Percentiles rank a stretch among this genome's conserved stretches.
Evolutionary conservation across 2,888 invertebrate genomes (phyloP).

Genomic region (Plagodis pulveraria): DNA sequence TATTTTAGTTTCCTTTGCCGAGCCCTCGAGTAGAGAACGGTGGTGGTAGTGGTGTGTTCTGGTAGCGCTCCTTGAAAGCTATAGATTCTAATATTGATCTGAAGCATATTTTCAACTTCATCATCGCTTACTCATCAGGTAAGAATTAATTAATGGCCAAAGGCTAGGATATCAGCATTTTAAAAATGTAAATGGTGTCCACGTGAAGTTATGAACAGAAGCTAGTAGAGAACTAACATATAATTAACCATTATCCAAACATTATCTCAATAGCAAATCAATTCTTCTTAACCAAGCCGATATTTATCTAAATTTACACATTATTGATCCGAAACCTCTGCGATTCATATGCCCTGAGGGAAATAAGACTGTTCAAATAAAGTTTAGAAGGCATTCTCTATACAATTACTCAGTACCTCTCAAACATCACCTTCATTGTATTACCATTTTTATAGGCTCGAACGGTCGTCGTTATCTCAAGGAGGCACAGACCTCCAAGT

Average conservation of each 20-base stretch:
- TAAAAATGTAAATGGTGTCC: background rate
- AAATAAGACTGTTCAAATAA: slow-evolving; percentile 22
- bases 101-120: too few species aligned
- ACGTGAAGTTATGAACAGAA: background rate
- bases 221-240: slow-evolving; percentile 1
- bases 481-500: slow-evolving; percentile 37
- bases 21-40: too few species aligned
- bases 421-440: slow-evolving; percentile 60
- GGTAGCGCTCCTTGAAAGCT: too few species aligned
- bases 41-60: too few species aligned
- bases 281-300: slow-evolving; percentile 21
- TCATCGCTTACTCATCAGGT: too few species aligned
- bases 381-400: slow-evolving; percentile 18
- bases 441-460: slow-evolving; percentile 72
- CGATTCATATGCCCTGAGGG: slow-evolving; percentile 22
- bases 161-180: background rate
- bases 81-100: too few species aligned
- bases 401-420: slow-evolving; percentile 41
- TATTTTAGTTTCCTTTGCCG: too few species aligned
- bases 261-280: slow-evolving; percentile 26
- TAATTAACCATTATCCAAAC: slow-evolving; percentile 17
- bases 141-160: too few species aligned
- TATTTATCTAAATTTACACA: slow-evolving; percentile 34
- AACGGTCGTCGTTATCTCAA: slow-evolving; percentile 56
- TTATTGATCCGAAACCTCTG: slow-evolving; percentile 28